These are phyloP conservation scores for Corythoichthys haematopterus DNA, from an alignment of 2,113 vertebrate species.

Conservation along the genomic window DNA sequence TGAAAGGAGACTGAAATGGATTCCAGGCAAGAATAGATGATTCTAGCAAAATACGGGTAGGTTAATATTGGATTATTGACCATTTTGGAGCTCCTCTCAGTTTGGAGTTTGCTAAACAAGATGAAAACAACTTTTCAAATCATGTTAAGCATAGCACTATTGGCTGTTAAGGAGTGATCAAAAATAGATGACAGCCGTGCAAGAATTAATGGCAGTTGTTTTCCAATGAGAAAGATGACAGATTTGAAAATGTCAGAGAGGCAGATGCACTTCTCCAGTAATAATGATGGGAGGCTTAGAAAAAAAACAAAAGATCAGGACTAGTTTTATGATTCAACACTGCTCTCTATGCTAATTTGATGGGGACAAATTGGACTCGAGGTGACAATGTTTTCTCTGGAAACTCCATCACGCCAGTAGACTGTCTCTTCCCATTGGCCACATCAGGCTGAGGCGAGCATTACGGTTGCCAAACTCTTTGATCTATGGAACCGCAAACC, in stretches of 20 bases:
- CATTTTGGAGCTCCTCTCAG: conserved; percentile 31
- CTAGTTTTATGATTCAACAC: conserved; percentile 40
- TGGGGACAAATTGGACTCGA: conserved; percentile 59
- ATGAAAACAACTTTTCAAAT: conserved; percentile 31
- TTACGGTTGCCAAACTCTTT: conserved; percentile 51
- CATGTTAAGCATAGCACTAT: conserved; percentile 17
- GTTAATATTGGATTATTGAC: conserved; percentile 50
- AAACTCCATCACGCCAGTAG: conserved; percentile 59
- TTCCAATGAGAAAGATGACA: background rate
- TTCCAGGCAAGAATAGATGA: conserved; percentile 56
- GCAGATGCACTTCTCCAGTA: conserved; percentile 11
- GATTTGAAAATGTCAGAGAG: conserved; percentile 15
- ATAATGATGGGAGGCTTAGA: conserved; percentile 23
- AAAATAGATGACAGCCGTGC: conserved; percentile 3
- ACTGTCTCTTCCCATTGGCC: conserved; percentile 64
- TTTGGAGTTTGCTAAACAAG: conserved; percentile 18
- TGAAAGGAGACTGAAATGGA: conserved; percentile 60
- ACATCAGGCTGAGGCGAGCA: conserved; percentile 54
- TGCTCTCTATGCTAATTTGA: conserved; percentile 47
- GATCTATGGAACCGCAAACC: conserved; percentile 65
- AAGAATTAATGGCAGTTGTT: conserved; percentile 35
- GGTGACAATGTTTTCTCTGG: conserved; percentile 58
- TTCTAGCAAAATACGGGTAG: conserved; percentile 35
- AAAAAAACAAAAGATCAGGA: conserved; percentile 19
- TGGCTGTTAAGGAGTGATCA: background rate